Base-by-base conservation (phyloP, 2,888 invertebrate species). In the Idaea biselata region DNA sequence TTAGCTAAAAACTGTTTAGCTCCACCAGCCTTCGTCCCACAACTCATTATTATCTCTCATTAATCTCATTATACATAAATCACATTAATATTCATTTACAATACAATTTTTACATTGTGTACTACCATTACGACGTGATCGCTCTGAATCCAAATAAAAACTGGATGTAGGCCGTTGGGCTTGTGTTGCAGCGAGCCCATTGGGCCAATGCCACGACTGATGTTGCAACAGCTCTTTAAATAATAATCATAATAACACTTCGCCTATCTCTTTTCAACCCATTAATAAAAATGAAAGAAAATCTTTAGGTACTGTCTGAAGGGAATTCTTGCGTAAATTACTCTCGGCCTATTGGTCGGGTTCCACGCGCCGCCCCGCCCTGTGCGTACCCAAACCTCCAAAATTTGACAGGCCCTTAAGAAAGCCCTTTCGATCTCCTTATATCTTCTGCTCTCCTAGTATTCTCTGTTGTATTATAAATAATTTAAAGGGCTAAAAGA, bases 391-490 rank as follows among this genome's bases (percentile, higher is more conserved):
- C 77, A 77, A 85, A 88, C 89, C 87, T 87, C 89, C 84, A 83
- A 87, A 81, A 87, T 44, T 86, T 81, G 81, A 79, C 83, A 80
- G 80, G 85, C 89, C 92, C 91, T 90, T 89, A 73, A 71, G 68
- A 72, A 73, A 71, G 84, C 91, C 93, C 90, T 91, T 90, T 79
- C 69, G 56, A 86, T 69, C 91, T 90, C 87, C 79, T 88, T 74
- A 69, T 63, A 73, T 63, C 75, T 80, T 86, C 79, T 93, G 89
- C 71, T 74, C 67, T 81, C 91, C 91, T 89, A 80, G 93, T 93
- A 79, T 76, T 76, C 84, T 86, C 91, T 86, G 90, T 93, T 93
- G 92, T 93, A 93, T 91, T 93, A 93, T 93, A 93, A 93, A 93
- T 93, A 93, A 92, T 92, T 91, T 91, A 88, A 91, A 89, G 92